Evolutionary conservation across 2,888 invertebrate genomes (phyloP).

Genomic region (Drosophila borealis): DNA sequence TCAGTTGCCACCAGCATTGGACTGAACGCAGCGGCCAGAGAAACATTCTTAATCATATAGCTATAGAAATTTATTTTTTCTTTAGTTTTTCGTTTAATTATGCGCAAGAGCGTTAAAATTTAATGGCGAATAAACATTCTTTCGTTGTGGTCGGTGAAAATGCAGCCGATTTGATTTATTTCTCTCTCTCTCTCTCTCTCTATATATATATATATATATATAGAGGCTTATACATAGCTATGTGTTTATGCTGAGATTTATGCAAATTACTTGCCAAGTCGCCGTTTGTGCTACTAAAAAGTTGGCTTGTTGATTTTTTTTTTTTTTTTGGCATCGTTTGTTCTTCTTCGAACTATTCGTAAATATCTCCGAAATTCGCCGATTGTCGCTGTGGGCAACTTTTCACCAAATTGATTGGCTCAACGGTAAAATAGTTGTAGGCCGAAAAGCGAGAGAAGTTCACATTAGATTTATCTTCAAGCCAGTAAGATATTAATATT

Average conservation of each 20-base stretch:
- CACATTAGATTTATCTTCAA: neutral
- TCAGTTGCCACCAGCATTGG: constrained; percentile 23
- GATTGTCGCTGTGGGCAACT: constrained; percentile 44
- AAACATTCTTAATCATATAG: constrained; percentile 67
- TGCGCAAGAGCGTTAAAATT: constrained; percentile 75
- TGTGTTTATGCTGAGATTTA: constrained; percentile 37
- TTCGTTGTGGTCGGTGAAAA: constrained; percentile 65
- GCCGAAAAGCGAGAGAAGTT: constrained; percentile 24
- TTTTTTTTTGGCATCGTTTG: constrained; percentile 56
- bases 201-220: neutral
- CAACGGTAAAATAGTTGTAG: constrained; percentile 54
- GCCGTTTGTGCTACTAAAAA: constrained; percentile 43
- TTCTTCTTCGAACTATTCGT: constrained; percentile 8
- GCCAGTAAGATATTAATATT: neutral
- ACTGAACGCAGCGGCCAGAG: constrained; percentile 30
- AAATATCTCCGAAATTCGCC: constrained; percentile 32
- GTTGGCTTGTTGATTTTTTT: constrained; percentile 39
- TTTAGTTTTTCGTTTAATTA: constrained; percentile 72
- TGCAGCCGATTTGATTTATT: constrained; percentile 62
- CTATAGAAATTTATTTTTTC: constrained; percentile 72
- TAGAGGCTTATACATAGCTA: neutral
- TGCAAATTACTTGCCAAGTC: constrained; percentile 40
- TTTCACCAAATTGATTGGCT: constrained; percentile 53
- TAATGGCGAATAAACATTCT: constrained; percentile 74
- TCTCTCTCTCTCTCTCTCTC: neutral